phyloP scores from a whole-genome alignment of 1,140 invertebrate species.

The Aphelinus certus region DNA sequence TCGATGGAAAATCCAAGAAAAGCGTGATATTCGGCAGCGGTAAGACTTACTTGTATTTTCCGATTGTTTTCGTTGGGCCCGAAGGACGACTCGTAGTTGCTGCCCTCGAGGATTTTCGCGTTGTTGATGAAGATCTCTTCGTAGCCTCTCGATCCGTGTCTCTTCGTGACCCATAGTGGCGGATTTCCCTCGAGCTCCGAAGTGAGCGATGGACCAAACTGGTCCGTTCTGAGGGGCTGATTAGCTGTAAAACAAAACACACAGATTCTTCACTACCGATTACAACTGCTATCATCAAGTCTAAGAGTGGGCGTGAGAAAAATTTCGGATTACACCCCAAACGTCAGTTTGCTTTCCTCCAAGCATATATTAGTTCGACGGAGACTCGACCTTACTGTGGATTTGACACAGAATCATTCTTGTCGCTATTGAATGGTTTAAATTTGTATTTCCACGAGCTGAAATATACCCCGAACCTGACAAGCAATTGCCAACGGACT shows the following conservation, averaged over 20 bases:
- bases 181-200: constrained; percentile 83
- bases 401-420: no score
- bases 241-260: constrained; percentile 70
- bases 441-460: no score
- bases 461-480: no score
- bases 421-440: no score
- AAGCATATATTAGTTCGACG: no score
- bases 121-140: constrained; percentile 85
- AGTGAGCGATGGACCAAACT: constrained; percentile 72
- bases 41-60: constrained; percentile 73
- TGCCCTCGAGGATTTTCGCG: constrained; percentile 77
- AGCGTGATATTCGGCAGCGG: background rate
- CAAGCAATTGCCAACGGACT: no score
- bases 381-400: no score
- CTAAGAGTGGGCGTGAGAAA: no score
- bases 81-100: constrained; percentile 70
- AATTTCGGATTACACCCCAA: no score
- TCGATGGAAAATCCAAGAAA: background rate
- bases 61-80: constrained; percentile 60
- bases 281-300: no score
- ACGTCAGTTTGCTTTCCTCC: no score
- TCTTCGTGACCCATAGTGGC: constrained; percentile 80
- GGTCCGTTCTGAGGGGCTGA: constrained; percentile 73
- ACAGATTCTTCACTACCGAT: no score
- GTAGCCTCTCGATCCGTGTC: constrained; percentile 64